Evolutionary conservation across 1,140 invertebrate species (phyloP), one percentile per base, ranked within the genome.

Genomic region (Panagrolaimus sp.): DNA sequence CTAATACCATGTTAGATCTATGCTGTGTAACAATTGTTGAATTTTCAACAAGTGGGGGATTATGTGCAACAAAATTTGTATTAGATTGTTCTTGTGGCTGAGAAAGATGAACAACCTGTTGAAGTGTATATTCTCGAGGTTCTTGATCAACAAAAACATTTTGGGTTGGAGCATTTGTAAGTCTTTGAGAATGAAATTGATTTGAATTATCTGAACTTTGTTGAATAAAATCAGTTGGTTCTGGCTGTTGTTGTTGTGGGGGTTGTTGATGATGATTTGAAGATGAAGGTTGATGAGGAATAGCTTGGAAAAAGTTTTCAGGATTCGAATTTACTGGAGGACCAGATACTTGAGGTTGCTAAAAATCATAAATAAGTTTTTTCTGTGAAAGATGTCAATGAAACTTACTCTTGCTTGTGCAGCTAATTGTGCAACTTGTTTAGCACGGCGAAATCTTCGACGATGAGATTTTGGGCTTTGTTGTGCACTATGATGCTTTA

Each of bases 401-500:
- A 43, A 44, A 44, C 62, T 69, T 23, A 75, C 73, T 42, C 74
- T 76, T 46, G 73, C 75, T 44, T 76, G 67, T 9, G 74, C 75
- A 13, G 72, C 66, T 57, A 76, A 62, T 63, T 76, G 70, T 31
- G 74, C 73, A 3, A 77, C 43, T 67, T 76, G 74, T 2, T 73
- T 63, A 14, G 71, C 72, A 16, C 75, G 66, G 8, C 75, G 66
- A 25, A 47, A 68, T n/a, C 61, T 57, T 9, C 42, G 62, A 5
- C 67, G 65, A 51, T 70, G 57, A 3, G 69, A 23, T 45, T 70
- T 70, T 14, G 47, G 16, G 13, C 51, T 70, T 46, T 20, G 23
- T 16, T 51, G 61, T 47, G 69, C 51, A 44, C 67, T 82, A 78
- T 89, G 88, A 81, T 89, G 88, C 72, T 88, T 87, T 20, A 85